Evolutionary conservation across 2,888 invertebrate species (phyloP).

Genomic region (Acronicta aceris): DNA sequence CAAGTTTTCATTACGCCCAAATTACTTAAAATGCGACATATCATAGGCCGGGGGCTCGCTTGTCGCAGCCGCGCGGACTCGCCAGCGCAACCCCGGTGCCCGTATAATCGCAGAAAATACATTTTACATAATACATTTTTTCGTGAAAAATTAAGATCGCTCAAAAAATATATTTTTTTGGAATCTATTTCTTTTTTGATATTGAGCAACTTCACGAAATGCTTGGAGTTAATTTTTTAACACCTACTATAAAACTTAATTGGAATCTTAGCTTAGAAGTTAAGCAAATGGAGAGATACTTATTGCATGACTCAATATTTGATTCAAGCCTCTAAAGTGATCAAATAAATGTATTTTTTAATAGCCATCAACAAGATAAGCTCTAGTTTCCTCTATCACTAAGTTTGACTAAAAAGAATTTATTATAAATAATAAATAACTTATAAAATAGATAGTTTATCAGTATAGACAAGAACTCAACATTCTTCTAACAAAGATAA

Average conservation of each 20-base stretch:
- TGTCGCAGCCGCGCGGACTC: too few species aligned
- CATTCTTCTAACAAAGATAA: constrained; percentile 24
- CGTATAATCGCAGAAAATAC: too few species aligned
- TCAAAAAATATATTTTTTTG: too few species aligned
- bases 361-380: constrained; percentile 27
- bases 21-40: too few species aligned
- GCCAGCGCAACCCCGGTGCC: too few species aligned
- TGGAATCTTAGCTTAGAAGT: background rate
- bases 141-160: too few species aligned
- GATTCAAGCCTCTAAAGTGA: background rate
- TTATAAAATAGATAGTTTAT: constrained; percentile 23
- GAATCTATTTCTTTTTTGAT: too few species aligned
- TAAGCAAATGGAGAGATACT: background rate
- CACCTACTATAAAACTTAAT: background rate
- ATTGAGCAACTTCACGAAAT: too few species aligned
- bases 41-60: too few species aligned
- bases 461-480: constrained; percentile 12
- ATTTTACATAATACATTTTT: too few species aligned
- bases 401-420: constrained; percentile 17
- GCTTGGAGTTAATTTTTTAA: too few species aligned
- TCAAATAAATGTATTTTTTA: background rate
- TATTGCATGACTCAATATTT: background rate
- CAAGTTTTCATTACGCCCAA: too few species aligned
- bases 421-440: constrained; percentile 17
- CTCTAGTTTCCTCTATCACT: constrained; percentile 29